Evolutionary conservation across 2,888 invertebrate species (phyloP), one percentile per base, ranked within the genome.

Genomic region (Ennomos quercinarius): DNA sequence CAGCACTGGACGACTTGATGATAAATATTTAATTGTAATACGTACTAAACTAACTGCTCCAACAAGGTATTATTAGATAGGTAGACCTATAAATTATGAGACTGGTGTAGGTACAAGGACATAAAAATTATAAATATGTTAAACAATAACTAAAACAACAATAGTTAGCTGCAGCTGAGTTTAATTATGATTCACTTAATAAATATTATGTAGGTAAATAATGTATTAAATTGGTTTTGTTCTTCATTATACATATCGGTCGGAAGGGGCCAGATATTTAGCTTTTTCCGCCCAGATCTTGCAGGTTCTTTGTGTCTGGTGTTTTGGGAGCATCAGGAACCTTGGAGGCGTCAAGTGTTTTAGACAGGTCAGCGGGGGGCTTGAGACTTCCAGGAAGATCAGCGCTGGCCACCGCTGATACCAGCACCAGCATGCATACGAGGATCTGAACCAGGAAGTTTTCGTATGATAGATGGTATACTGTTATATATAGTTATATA

Each of bases 341-440:
- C 9, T 66, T 65, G 37, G 73, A 68, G 1, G 57, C 52, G 34
- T 73, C 75, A 39, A 73, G 72, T 0, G 74, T 68, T 51, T 84
- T 83, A 2, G 78, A 73, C 0, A 68, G 52, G 10, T 84, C 86
- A 0, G 70, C 68, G 9, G 76, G 71, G 0, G 64, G 63, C 61
- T 81, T 82, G 38, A 71, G 59, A 35, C 71, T 78, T 5, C 67
- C 61, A 41, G 78, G 63, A 35, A 83, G 66, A 43, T 84, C 87
- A 9, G 74, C 41, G 60, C 73, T 70, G 38, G 77, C 68, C 34
- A 77, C 78, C 9, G 79, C 81, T 10, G 83, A 73, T 0, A 80
- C 84, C 71, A 89, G 66, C 80, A 88, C 67, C 61, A 89, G 68
- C 38, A 88, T 66, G 57, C 85, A 86, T 0, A 81, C 70, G 48